Evolutionary conservation across 2,797 vertebrate species (phyloP).

Genomic region (Arremon aurantiirostris): DNA sequence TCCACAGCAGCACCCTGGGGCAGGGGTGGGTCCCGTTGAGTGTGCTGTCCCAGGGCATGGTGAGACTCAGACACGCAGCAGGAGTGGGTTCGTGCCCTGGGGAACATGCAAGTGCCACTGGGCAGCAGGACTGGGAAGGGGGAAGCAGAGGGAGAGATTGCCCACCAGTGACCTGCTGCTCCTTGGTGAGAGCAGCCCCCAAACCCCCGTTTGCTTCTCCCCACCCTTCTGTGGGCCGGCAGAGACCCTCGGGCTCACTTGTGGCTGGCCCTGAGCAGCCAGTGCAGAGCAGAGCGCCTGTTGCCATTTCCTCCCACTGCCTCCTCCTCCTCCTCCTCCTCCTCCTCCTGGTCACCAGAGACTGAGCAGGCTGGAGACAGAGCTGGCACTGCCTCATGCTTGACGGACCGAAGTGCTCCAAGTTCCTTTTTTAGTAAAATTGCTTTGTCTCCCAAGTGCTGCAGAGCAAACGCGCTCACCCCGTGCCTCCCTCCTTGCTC

Average conservation of each 20-base stretch:
- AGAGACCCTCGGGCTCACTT: fast-evolving
- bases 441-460: background rate
- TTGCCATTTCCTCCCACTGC: background rate
- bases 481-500: background rate
- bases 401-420: background rate
- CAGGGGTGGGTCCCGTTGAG: fast-evolving
- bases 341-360: background rate
- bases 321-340: background rate
- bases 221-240: background rate
- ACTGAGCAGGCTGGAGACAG: background rate
- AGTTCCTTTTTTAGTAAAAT: constrained; percentile 64
- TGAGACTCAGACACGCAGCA: fast-evolving
- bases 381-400: background rate
- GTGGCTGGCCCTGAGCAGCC: fast-evolving
- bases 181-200: background rate
- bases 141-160: background rate
- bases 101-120: fast-evolving
- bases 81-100: fast-evolving
- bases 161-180: background rate
- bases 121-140: background rate
- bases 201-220: fast-evolving
- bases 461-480: background rate
- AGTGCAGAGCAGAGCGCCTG: background rate
- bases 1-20: fast-evolving
- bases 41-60: fast-evolving